Percentiles rank a stretch among this genome's conserved stretches.
These are phyloP conservation scores for Columbina picui DNA, from an alignment of 2,113 vertebrate species.

Conservation along the genomic window DNA sequence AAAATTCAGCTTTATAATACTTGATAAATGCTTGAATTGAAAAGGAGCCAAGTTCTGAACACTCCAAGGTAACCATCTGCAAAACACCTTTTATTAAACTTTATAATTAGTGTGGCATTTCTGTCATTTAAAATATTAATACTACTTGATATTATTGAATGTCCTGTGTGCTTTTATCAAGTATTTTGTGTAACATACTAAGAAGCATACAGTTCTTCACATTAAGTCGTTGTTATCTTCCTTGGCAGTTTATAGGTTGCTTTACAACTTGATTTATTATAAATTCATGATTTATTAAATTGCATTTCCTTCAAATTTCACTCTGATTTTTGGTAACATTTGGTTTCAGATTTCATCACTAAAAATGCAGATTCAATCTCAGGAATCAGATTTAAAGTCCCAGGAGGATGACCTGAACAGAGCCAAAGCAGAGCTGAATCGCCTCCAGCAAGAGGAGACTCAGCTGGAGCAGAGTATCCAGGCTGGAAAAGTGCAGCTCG, in stretches of 20 bases:
- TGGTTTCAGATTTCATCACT: constrained; percentile 88
- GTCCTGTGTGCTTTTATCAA: not conserved
- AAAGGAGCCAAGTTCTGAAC: not conserved
- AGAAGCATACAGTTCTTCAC: not conserved
- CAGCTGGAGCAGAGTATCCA: constrained; percentile 96
- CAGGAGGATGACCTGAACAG: constrained; percentile 93
- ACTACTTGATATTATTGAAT: not conserved
- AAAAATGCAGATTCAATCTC: constrained; percentile 93
- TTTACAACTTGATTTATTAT: not conserved
- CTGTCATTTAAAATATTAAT: not conserved
- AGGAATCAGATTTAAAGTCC: constrained; percentile 92
- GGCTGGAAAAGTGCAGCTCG: constrained; percentile 92
- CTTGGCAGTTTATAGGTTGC: not conserved
- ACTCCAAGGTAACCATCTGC: not conserved
- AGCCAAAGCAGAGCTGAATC: constrained; percentile 88
- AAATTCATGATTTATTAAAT: not conserved
- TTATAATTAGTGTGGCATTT: not conserved
- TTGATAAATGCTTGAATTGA: not conserved
- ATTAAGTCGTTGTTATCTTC: not conserved
- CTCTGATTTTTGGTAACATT: not conserved
- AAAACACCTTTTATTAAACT: not conserved
- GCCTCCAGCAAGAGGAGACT: constrained; percentile 92
- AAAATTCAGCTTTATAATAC: not conserved
- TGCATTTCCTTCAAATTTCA: not conserved
- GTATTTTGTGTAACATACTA: not conserved